Conservation (phyloP, 1,140 invertebrate species). For the Drosophila eugracilis region DNA sequence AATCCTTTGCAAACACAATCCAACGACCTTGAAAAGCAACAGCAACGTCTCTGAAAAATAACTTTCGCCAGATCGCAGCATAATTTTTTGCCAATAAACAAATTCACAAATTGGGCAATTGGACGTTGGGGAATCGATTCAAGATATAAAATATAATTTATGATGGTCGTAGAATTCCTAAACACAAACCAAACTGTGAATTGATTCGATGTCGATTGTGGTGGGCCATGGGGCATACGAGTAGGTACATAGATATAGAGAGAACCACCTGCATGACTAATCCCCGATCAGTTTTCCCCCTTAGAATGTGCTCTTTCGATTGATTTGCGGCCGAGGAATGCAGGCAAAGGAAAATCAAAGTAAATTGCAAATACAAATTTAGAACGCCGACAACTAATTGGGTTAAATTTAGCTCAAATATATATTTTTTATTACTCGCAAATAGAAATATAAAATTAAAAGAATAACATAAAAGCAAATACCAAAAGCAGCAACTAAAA, state of each 20-base stretch:
- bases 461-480: slow-evolving; percentile 34
- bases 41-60: slow-evolving; percentile 34
- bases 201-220: slow-evolving; percentile 19
- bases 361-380: slow-evolving; percentile 67
- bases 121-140: slow-evolving; percentile 53
- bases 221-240: too few species aligned
- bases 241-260: neutral
- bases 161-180: slow-evolving; percentile 49
- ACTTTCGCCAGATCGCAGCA: slow-evolving; percentile 63
- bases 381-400: slow-evolving; percentile 51
- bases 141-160: slow-evolving; percentile 66
- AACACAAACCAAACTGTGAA: slow-evolving; percentile 49
- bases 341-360: slow-evolving; percentile 35
- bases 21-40: slow-evolving; percentile 67
- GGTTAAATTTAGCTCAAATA: slow-evolving; percentile 64
- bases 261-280: slow-evolving; percentile 79
- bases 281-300: slow-evolving; percentile 21
- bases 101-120: slow-evolving; percentile 65
- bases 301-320: slow-evolving; percentile 8
- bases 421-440: slow-evolving; percentile 36
- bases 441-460: slow-evolving; percentile 51
- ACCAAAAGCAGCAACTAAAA: slow-evolving; percentile 59
- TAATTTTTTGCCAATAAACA: slow-evolving; percentile 71
- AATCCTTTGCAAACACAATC: slow-evolving; percentile 67
- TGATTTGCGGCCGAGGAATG: slow-evolving; percentile 30